Evolutionary conservation across 2,888 invertebrate genomes (phyloP).

Genomic region (Cataglyphis livida): DNA sequence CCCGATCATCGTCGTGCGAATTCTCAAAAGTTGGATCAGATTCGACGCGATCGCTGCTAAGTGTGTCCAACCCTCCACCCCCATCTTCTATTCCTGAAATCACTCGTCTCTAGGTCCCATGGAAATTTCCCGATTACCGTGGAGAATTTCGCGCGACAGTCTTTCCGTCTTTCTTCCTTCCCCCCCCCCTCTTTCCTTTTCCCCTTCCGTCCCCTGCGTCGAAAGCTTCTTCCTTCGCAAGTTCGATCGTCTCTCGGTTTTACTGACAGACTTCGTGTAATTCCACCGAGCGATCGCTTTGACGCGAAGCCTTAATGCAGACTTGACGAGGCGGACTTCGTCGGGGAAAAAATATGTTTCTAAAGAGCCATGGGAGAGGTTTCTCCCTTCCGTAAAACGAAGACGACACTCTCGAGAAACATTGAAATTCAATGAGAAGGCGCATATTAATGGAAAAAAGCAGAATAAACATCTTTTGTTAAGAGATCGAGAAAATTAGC

Average conservation of each 20-base stretch:
- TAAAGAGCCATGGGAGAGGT: conserved; percentile 9
- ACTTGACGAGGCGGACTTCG: conserved; percentile 38
- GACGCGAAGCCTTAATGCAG: conserved; percentile 52
- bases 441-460: background rate
- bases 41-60: conserved; percentile 41
- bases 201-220: background rate
- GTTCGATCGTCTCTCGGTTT: conserved; percentile 35
- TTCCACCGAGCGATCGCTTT: conserved; percentile 49
- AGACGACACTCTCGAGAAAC: conserved; percentile 4
- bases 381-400: background rate
- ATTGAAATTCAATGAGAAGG: conserved; percentile 32
- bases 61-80: background rate
- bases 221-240: conserved; percentile 23
- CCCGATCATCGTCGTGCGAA: conserved; percentile 47
- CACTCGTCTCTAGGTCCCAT: conserved; percentile 47
- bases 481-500: background rate
- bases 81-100: conserved; percentile 26
- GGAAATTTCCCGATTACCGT: conserved; percentile 51
- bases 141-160: conserved; percentile 46
- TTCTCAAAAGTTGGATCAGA: conserved; percentile 53
- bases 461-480: conserved; percentile 19
- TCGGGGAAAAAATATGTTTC: conserved; percentile 47
- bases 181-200: background rate
- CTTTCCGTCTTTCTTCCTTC: background rate
- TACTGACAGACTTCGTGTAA: conserved; percentile 52